A percentile compares a stretch with the other conserved stretches of the same genome.
These are phyloP conservation scores for Tetheella fluctuosa DNA, from an alignment of 2,888 invertebrate species.

Conservation along the genomic window DNA sequence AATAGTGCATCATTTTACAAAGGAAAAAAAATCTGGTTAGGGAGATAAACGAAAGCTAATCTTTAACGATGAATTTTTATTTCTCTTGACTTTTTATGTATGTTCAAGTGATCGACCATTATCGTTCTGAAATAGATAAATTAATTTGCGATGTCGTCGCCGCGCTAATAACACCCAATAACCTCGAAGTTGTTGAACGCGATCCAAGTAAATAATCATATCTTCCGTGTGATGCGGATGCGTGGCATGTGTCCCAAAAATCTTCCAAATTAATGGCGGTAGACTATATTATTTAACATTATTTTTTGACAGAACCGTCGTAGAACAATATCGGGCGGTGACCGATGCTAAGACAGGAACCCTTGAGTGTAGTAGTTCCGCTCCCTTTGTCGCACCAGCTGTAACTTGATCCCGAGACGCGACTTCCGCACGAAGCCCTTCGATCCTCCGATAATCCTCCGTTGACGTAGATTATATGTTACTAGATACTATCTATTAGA, in stretches of 20 bases:
- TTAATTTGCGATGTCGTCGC: constrained; percentile 57
- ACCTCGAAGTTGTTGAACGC: constrained; percentile 70
- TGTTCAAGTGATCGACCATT: background rate
- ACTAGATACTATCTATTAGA: constrained; percentile 33
- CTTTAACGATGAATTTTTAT: background rate
- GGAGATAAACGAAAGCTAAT: background rate
- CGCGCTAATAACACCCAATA: constrained; percentile 66
- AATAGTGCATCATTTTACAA: constrained; percentile 7
- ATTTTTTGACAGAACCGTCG: constrained; percentile 15
- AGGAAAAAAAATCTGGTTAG: background rate
- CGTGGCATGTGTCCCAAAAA: constrained; percentile 62
- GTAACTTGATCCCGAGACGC: constrained; percentile 73
- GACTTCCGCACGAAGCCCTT: constrained; percentile 81
- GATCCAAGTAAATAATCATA: constrained; percentile 70
- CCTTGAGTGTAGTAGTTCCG: constrained; percentile 71
- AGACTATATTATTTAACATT: background rate
- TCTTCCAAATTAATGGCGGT: constrained; percentile 38
- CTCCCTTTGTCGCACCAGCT: constrained; percentile 65
- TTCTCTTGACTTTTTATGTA: background rate
- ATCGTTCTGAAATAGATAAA: constrained; percentile 37
- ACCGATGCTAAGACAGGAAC: constrained; percentile 59
- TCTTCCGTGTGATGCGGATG: constrained; percentile 69
- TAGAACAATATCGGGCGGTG: constrained; percentile 49
- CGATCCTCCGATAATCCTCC: constrained; percentile 66
- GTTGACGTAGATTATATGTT: constrained; percentile 46